Percentiles rank a stretch among this genome's conserved stretches.
These are phyloP conservation scores for Neosalanx taihuensis DNA, from an alignment of 2,797 vertebrate species.

Conservation along the genomic window DNA sequence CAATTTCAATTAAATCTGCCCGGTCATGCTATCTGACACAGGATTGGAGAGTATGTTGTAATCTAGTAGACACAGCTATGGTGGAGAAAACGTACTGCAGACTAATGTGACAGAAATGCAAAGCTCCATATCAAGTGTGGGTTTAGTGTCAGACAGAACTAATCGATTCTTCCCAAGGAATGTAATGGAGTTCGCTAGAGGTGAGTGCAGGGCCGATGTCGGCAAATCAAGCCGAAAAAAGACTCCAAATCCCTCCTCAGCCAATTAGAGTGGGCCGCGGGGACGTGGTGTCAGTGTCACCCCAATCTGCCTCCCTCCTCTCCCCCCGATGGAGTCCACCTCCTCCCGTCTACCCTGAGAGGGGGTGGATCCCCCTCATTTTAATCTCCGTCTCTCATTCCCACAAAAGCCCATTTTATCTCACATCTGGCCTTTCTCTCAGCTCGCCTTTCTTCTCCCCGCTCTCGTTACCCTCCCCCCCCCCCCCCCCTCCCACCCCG, in stretches of 20 bases:
- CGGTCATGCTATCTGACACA: constrained; percentile 30
- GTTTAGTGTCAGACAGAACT: constrained; percentile 47
- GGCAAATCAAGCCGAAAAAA: constrained; percentile 29
- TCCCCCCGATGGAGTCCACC: constrained; percentile 28
- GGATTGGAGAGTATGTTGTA: constrained; percentile 22
- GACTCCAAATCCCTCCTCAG: constrained; percentile 41
- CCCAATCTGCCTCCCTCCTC: constrained; percentile 29
- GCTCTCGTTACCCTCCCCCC: too few relatives aligned
- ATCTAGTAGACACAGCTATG: background rate
- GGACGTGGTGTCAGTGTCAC: constrained; percentile 23
- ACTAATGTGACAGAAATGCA: background rate
- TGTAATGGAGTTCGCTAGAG: constrained; percentile 60
- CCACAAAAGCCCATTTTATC: too few relatives aligned
- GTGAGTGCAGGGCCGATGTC: constrained; percentile 41
- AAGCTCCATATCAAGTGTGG: background rate
- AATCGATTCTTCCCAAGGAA: constrained; percentile 62
- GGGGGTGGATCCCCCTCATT: too few relatives aligned
- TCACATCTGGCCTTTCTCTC: too few relatives aligned
- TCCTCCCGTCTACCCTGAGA: too few relatives aligned
- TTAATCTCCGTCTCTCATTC: too few relatives aligned
- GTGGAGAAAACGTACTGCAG: background rate
- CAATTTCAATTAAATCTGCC: constrained; percentile 24
- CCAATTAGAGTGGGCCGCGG: constrained; percentile 55
- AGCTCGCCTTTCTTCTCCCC: too few relatives aligned
- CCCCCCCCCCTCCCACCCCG: too few relatives aligned